phyloP scores from a whole-genome alignment of 2,113 vertebrate genomes.

The Phodopus roborovskii region DNA sequence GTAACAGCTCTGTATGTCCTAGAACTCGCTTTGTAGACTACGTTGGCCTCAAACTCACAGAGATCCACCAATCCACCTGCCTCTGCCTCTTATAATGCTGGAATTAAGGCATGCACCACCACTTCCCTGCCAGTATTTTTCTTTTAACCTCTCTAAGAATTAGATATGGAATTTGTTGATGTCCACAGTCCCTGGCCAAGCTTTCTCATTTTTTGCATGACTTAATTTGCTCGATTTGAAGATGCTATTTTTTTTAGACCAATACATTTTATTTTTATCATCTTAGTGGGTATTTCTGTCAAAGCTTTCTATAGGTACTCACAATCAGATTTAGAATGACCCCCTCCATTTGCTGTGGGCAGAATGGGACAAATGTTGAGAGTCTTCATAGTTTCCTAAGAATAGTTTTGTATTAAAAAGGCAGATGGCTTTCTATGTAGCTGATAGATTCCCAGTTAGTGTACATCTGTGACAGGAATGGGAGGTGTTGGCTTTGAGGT shows the following conservation, averaged over 20 bases:
- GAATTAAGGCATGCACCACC: no score
- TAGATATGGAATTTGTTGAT: neutral
- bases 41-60: no score
- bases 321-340: neutral
- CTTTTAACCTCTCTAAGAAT: neutral
- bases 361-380: conserved; percentile 9
- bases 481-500: conserved; percentile 14
- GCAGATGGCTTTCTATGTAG: conserved; percentile 23
- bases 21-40: no score
- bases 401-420: neutral
- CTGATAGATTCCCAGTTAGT: neutral
- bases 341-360: neutral
- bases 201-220: neutral
- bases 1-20: no score
- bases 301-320: neutral
- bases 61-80: no score
- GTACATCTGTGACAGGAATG: conserved; percentile 31
- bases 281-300: neutral
- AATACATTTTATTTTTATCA: neutral
- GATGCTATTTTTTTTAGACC: neutral
- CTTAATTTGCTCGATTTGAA: neutral
- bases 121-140: no score
- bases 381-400: conserved; percentile 43
- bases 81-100: no score
- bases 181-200: neutral